Evolutionary conservation across 2,888 invertebrate species (phyloP).

Genomic region (Pseudococcus longispinus): DNA sequence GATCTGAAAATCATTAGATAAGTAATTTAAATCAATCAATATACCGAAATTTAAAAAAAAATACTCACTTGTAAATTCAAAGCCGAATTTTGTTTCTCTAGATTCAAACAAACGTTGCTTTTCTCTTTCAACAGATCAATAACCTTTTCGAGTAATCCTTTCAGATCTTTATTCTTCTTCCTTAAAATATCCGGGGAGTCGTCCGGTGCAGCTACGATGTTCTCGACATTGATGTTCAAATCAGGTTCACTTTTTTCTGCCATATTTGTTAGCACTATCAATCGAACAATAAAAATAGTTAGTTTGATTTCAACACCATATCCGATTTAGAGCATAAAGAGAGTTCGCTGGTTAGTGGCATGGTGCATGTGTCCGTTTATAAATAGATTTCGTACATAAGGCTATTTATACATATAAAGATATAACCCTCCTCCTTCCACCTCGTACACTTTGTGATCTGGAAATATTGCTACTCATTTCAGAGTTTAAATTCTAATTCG

Average conservation of each 20-base stretch:
- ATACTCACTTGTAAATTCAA: slow-evolving; percentile 70
- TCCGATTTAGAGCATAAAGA: background rate
- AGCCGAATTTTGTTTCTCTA: slow-evolving; percentile 79
- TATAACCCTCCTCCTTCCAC: background rate
- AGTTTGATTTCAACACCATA: background rate
- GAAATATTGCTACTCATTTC: background rate
- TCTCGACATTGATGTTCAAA: slow-evolving; percentile 16
- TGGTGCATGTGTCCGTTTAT: background rate
- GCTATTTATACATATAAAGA: slow-evolving; percentile 25
- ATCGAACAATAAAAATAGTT: background rate
- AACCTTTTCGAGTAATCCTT: slow-evolving; percentile 59
- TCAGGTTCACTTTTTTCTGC: slow-evolving; percentile 41
- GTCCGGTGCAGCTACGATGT: background rate
- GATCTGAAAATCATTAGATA: slow-evolving; percentile 66
- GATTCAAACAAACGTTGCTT: slow-evolving; percentile 77
- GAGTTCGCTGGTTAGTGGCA: background rate
- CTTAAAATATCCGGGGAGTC: slow-evolving; percentile 55
- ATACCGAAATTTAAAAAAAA: background rate
- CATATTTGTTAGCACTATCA: background rate
- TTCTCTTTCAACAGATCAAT: slow-evolving; percentile 66
- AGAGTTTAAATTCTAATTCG: background rate
- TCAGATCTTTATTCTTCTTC: slow-evolving; percentile 59
- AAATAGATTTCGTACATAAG: slow-evolving; percentile 12
- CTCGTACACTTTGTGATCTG: background rate
- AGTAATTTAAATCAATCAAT: background rate